Base-by-base conservation (phyloP, 2,113 vertebrate genomes). In the Clarias gariepinus region DNA sequence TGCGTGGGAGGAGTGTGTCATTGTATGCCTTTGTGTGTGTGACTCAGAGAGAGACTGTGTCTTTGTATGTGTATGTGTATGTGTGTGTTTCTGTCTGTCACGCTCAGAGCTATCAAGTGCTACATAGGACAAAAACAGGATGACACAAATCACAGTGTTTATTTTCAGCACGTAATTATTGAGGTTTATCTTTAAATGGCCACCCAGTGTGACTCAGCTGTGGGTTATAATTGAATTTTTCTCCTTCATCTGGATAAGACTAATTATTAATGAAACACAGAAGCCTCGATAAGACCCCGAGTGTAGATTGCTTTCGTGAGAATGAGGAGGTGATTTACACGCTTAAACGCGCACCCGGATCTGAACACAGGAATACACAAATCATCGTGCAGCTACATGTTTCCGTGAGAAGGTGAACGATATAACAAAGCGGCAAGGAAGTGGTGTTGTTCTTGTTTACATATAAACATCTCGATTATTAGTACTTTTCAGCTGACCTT, bases 81-180 rank as follows among this genome's bases (percentile, higher is more conserved):
- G 60, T 19, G 53, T 63, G 83, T 60, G 30, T 81, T 53, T 63
- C 36, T 28, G 55, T 36, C 3, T 69, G 53, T 41, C 66, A 69
- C 9, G 28, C 78, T 61, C 78, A 21, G n/a, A 76, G 86, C 58
- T 74, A 76, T 87, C 80, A 76, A 87, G 80, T 66, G 58, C 69
- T 71, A 76, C 60, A 81, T 57, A 23, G 58, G 52, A 87, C 30
- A 87, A 47, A 87, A 78, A 83, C 58, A 76, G 57, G 74, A 52
- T 88, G 83, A 81, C 74, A 81, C 82, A 80, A 76, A 83, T 74
- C 47, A 33, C 74, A 82, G 71, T 87, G 86, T 83, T 87, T 87
- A 83, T 83, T 87, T 87, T 87, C 86, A 77, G 8, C 60, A 28
- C 36, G 61, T 85, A 87, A 89, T 87, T 87, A 81, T 87, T 87